Evolutionary conservation across 2,888 invertebrate species (phyloP).

Genomic region (Cryptocheilus praepositus): DNA sequence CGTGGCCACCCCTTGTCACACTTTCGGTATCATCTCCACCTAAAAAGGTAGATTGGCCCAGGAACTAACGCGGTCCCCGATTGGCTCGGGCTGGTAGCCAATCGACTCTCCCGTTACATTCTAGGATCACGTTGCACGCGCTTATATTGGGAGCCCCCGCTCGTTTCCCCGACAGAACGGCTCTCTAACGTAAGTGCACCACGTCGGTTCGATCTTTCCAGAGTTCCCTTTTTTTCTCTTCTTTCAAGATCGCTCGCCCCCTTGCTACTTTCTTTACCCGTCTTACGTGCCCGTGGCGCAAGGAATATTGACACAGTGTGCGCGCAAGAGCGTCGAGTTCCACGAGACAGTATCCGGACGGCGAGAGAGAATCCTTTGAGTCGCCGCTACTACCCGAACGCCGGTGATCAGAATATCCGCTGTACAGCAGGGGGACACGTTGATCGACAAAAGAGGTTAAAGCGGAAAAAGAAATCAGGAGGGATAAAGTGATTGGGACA

Average conservation of each 20-base stretch:
- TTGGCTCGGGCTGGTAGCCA: slow-evolving; percentile 75
- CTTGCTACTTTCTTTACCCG: no score
- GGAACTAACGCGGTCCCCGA: slow-evolving; percentile 74
- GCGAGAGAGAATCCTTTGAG: slow-evolving; percentile 2
- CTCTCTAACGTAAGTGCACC: slow-evolving; percentile 95
- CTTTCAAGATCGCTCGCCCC: neutral
- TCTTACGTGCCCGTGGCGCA: no score
- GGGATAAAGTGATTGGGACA: no score
- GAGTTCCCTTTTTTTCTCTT: slow-evolving; percentile 26
- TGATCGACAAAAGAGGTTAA: no score
- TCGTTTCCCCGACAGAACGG: slow-evolving; percentile 94
- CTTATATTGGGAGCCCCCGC: slow-evolving; percentile 85
- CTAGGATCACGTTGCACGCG: slow-evolving; percentile 86
- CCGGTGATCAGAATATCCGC: no score
- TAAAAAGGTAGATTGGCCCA: slow-evolving; percentile 80
- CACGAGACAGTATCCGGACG: slow-evolving; percentile 4
- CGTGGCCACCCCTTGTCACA: slow-evolving; percentile 71
- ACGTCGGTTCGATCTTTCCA: slow-evolving; percentile 62
- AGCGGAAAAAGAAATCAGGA: no score
- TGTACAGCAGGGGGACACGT: no score
- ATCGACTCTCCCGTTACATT: slow-evolving; percentile 75
- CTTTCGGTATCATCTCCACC: slow-evolving; percentile 77
- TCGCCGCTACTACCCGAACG: no score
- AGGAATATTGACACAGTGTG: no score
- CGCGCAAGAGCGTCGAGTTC: no score